Conservation (phyloP, 2,113 vertebrate genomes). For the Oncorhynchus masou region DNA sequence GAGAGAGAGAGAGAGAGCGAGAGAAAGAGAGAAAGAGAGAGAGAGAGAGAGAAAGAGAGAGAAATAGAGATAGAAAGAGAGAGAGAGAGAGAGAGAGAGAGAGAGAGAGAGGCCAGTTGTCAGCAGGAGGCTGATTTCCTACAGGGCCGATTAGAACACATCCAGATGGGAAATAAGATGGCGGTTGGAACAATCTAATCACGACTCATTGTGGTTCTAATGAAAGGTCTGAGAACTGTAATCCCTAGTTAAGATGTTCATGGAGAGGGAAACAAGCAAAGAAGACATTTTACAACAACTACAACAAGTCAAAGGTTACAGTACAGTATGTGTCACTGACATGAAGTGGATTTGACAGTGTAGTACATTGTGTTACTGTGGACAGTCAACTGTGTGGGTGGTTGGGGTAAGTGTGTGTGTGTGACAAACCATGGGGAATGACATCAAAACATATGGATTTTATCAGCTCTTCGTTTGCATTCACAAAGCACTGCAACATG, state of each 20-base stretch:
- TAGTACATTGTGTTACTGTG: background rate
- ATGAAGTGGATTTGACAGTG: background rate
- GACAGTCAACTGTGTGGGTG: background rate
- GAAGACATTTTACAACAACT: background rate
- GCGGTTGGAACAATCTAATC: slow-evolving; percentile 29
- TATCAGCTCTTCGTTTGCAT: slow-evolving; percentile 31
- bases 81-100: background rate
- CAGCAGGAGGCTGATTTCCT: slow-evolving; percentile 20
- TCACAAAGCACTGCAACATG: slow-evolving; percentile 29
- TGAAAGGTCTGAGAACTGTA: slow-evolving; percentile 29
- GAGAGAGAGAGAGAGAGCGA: too few relatives aligned
- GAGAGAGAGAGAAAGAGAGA: background rate
- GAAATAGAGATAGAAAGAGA: too few relatives aligned
- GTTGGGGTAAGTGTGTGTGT: slow-evolving; percentile 1
- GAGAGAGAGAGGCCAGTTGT: background rate
- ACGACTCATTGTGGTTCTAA: slow-evolving; percentile 32
- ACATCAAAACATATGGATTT: background rate
- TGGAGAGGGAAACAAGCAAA: background rate
- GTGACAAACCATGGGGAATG: background rate
- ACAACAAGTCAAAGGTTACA: background rate
- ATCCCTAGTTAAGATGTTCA: slow-evolving; percentile 24
- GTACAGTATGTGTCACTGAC: background rate
- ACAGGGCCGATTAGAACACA: slow-evolving; percentile 14
- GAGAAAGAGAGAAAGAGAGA: background rate
- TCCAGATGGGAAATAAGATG: slow-evolving; percentile 21